Base-by-base conservation (phyloP, 2,797 vertebrate genomes). In the Neosilurus mollespiculum region DNA sequence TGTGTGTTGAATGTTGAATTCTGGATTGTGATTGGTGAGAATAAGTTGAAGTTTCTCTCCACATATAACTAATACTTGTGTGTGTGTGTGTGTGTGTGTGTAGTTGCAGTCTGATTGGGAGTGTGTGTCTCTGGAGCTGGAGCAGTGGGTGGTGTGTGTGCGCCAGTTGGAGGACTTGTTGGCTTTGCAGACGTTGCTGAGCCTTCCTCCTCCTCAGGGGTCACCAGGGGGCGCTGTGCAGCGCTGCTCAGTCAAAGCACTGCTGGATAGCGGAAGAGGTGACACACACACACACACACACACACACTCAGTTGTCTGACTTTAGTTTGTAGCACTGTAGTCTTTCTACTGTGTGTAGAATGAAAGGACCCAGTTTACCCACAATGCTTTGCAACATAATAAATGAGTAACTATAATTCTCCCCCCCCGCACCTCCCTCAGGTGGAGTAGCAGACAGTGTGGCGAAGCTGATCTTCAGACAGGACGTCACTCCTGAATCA, bases 391-490 rank as follows among this genome's bases (percentile, higher is more conserved):
- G 37, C 37, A 43, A 43, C 37, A 43, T 43, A n/a, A n/a, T n/a
- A n/a, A n/a, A 43, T 43, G 37, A 43, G 6, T 43, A 43, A 43
- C 2, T 43, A 43, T 43, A 6, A 43, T 43, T 43, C 37, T 43
- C 37, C 37, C 37, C 20, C 24, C 64, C n/a, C n/a, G n/a, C n/a
- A n/a, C 6, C 22, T 11, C 1, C 65, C 59, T 26, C 86, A 99
- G 98, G 98, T 43, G 96, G 96, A 11, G 92, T 98, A 83, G 97
- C 98, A 1, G 98, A 98, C 93, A 95, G 93, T 1, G 94, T 99
- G 76, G 95, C 98, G 43, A 99, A 99, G 91, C 97, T 97, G 97
- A 92, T 98, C 83, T 98, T 98, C 92, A 96, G 96, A 87, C 97
- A 97, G 85, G 94, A 93, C 88, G 83, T 98, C 85, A 90, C 89